Base-by-base conservation (phyloP, 2,113 vertebrate genomes). In the Albula goreensis region DNA sequence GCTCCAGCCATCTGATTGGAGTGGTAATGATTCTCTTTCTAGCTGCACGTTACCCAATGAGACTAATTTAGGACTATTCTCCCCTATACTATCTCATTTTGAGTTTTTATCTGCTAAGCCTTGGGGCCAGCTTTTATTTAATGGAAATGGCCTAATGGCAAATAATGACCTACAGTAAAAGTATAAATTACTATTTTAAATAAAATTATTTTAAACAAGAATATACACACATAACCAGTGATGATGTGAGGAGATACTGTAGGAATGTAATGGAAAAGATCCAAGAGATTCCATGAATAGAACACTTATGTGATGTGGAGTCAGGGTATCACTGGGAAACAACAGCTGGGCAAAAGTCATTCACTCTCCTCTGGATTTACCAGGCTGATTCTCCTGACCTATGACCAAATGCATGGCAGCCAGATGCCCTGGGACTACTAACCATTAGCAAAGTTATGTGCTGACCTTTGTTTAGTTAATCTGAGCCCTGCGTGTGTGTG, bases 331-430 rank as follows among this genome's bases (percentile, higher is more conserved):
- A 25, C 70, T 74, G 70, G 70, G 70, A 31, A 87, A 82, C 81
- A 86, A 85, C 86, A 89, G 87, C 85, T 89, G 88, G 77, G 88
- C 88, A 88, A 88, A 85, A 85, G 89, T 90, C 86, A 89, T 89
- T 89, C 63, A 89, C 88, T 60, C 41, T 82, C 70, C 74, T 87
- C 81, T 85, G 79, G 0, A 41, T 41, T 83, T 81, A 74, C 9
- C 6, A 74, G 9, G 31, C 8, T 74, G 70, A 74, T 74, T 74
- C 70, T 13, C 70, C 22, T 74, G n/a, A 8, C 70, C 4, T 31
- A 2, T n/a, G 22, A 25, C n/a, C 8, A 10, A 74, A 74, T 9
- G 60, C 17, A 60, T 19, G 22, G 8, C 22, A 31, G 70, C 70
- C n/a, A 31, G 0, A 74, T 74, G n/a, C n/a, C 25, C 63, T n/a